Conservation (phyloP, 92 coral and sea anemone species). For the Pocillopora meandrina region DNA sequence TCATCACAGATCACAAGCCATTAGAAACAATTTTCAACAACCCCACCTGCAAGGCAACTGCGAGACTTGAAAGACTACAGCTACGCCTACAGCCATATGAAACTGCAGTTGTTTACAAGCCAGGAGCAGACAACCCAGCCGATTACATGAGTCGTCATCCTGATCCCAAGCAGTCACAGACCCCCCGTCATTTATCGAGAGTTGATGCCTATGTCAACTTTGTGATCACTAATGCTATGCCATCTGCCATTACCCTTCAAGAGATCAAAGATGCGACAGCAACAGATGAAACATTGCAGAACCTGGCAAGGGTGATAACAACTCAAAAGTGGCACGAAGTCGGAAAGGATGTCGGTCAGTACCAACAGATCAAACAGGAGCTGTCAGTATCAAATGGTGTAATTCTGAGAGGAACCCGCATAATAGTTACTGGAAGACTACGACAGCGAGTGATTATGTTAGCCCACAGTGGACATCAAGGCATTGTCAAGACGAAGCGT, state of each 20-base stretch:
- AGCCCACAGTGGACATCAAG: conserved; percentile 46
- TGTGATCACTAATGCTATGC: conserved; percentile 43
- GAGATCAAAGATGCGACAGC: conserved; percentile 60
- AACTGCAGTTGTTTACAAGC: no score
- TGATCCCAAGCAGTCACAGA: conserved; percentile 24
- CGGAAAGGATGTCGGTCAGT: conserved; percentile 13
- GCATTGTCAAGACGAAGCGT: conserved; percentile 38
- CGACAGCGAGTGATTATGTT: conserved; percentile 14
- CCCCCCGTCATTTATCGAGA: conserved; percentile 6
- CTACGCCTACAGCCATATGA: no score
- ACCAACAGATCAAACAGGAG: conserved; percentile 38
- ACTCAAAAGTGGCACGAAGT: conserved; percentile 20
- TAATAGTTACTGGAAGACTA: conserved; percentile 38
- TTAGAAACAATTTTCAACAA: no score
- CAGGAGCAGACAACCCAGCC: conserved; percentile 62
- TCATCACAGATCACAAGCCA: no score
- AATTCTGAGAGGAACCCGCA: conserved; percentile 41
- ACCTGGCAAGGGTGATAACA: conserved; percentile 17
- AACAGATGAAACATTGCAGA: conserved; percentile 36
- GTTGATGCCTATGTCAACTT: conserved; percentile 55
- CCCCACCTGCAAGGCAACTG: no score
- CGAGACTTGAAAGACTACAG: no score
- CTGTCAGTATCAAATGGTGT: conserved; percentile 26
- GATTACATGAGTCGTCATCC: conserved; percentile 53
- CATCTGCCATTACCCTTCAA: conserved; percentile 57